These are phyloP conservation scores for Philaenus spumarius DNA, from an alignment of 1,140 invertebrate species.

Conservation along the genomic window DNA sequence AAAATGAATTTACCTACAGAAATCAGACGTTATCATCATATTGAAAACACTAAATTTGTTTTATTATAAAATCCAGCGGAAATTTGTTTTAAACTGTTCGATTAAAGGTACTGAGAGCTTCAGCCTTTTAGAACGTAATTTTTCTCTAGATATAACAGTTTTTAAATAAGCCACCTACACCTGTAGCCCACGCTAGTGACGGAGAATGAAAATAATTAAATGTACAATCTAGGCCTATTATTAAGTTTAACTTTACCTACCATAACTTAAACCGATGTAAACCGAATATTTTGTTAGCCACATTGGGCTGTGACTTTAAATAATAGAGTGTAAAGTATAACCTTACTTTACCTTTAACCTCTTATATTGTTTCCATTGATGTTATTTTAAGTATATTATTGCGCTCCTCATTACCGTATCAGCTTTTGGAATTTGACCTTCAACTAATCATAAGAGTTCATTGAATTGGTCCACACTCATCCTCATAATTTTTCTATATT, in stretches of 20 bases:
- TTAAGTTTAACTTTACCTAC: too few species aligned
- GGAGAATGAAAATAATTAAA: neutral
- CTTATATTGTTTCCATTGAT: constrained; percentile 2
- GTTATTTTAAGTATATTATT: constrained; percentile 2
- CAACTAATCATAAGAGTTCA: neutral
- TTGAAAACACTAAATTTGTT: neutral
- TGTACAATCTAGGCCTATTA: neutral
- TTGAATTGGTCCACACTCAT: too few species aligned
- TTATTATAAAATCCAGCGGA: neutral
- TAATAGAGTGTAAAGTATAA: neutral
- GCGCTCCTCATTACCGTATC: neutral
- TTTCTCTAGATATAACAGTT: too few species aligned
- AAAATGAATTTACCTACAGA: neutral
- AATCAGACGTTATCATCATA: neutral
- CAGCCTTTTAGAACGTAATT: neutral
- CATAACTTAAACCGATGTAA: too few species aligned
- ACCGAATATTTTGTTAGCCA: too few species aligned
- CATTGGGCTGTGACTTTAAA: too few species aligned
- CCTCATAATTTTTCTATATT: too few species aligned
- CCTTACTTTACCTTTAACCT: constrained; percentile 1
- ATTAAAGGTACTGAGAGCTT: neutral
- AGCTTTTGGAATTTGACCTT: neutral
- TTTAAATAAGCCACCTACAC: too few species aligned
- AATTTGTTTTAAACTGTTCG: neutral
- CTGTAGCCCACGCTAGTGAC: too few species aligned